These are phyloP conservation scores for Athalia circularis DNA, from an alignment of 2,888 invertebrate species.

Conservation along the genomic window DNA sequence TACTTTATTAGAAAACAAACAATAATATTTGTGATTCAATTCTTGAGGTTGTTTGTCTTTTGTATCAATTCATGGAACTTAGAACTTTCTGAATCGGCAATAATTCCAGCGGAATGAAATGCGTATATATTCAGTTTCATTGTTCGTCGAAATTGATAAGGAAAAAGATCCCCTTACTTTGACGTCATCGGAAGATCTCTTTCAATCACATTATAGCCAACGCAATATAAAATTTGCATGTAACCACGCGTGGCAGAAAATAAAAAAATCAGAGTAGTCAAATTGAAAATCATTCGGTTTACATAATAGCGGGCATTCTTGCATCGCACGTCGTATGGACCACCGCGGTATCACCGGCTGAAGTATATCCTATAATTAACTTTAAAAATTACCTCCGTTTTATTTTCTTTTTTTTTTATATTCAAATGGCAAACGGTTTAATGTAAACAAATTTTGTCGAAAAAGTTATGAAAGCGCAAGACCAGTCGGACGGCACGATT, in stretches of 20 bases:
- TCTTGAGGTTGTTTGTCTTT: background rate
- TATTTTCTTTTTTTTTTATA: background rate
- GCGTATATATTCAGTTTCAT: background rate
- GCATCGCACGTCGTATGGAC: too few species aligned
- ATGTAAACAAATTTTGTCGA: constrained; percentile 33
- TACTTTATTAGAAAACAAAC: constrained; percentile 4
- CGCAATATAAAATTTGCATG: too few species aligned
- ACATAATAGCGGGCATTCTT: too few species aligned
- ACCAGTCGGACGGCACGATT: constrained; percentile 35
- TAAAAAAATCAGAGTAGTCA: too few species aligned
- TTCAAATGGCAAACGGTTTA: constrained; percentile 24
- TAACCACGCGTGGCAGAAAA: too few species aligned
- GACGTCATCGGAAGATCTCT: too few species aligned
- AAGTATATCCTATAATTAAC: constrained; percentile 18
- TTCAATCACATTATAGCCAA: too few species aligned
- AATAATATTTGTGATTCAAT: constrained; percentile 17
- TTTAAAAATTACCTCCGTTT: background rate
- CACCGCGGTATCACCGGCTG: background rate
- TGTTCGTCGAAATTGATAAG: constrained; percentile 7
- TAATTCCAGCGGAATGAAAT: background rate
- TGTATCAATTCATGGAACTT: background rate
- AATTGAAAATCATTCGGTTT: too few species aligned
- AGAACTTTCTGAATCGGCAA: background rate
- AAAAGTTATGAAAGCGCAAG: constrained; percentile 36
- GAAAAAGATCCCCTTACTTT: too few species aligned